A percentile compares a stretch with the other conserved stretches of the same genome.
phyloP scores from a whole-genome alignment of 1,140 invertebrate species.

The Nephila pilipes region DNA sequence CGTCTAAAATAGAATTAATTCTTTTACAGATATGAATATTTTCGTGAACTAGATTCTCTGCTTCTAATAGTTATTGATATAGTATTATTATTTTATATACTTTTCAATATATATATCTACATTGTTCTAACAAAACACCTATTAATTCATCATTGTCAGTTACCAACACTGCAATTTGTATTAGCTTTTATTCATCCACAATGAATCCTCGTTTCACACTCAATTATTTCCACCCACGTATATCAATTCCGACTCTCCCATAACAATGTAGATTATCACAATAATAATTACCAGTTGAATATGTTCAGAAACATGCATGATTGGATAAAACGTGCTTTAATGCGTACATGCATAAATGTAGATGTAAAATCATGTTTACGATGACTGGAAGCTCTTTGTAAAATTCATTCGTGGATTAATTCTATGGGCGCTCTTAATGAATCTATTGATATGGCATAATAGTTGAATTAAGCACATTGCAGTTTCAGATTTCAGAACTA shows the following conservation, averaged over 20 bases:
- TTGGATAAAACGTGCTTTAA: not conserved
- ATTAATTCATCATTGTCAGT: not conserved
- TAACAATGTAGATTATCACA: not conserved
- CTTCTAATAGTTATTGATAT: too few relatives aligned
- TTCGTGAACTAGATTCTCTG: too few relatives aligned
- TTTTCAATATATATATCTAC: too few relatives aligned
- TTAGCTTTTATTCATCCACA: not conserved
- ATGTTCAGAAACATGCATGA: not conserved
- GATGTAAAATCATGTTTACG: not conserved
- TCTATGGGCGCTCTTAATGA: not conserved
- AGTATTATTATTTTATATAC: too few relatives aligned
- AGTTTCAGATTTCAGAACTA: not conserved
- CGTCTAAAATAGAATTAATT: too few relatives aligned
- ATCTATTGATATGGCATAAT: not conserved
- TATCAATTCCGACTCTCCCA: not conserved
- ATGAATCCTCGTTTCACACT: not conserved
- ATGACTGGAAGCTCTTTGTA: not conserved
- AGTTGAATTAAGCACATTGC: not conserved
- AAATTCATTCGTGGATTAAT: not conserved
- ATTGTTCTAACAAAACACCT: too few relatives aligned
- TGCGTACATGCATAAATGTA: not conserved
- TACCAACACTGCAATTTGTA: not conserved
- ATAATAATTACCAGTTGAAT: not conserved
- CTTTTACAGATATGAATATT: too few relatives aligned
- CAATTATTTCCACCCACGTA: not conserved